Percentiles rank a stretch among this genome's conserved stretches.
Conservation (phyloP, 2,888 invertebrate genomes). For the Pristionchus fissidentatus region DNA sequence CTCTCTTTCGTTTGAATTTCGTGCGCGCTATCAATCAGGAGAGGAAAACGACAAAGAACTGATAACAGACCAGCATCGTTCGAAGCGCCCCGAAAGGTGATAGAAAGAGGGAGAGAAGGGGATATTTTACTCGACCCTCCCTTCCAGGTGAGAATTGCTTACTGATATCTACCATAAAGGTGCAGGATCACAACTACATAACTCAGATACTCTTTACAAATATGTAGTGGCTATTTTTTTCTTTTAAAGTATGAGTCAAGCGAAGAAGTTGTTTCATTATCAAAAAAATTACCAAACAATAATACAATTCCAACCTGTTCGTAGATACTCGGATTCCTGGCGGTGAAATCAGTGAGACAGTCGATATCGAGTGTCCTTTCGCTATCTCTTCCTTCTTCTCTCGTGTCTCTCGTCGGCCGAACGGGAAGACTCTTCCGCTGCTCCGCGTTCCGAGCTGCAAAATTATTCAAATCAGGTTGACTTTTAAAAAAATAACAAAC, state of each 20-base stretch:
- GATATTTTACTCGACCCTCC: background rate
- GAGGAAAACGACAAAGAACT: no score
- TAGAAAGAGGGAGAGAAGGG: background rate
- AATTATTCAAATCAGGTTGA: background rate
- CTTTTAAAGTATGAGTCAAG: no score
- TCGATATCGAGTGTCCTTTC: background rate
- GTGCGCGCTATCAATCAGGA: no score
- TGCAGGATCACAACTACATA: no score
- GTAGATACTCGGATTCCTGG: background rate
- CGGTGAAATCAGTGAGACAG: slow-evolving; percentile 36
- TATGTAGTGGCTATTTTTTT: no score
- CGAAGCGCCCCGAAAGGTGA: background rate
- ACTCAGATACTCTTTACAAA: no score
- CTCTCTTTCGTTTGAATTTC: no score
- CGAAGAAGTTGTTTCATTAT: no score
- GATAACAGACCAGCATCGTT: no score
- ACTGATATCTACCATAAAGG: background rate
- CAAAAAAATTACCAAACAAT: background rate
- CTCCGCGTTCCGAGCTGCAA: slow-evolving; percentile 35
- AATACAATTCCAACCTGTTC: slow-evolving; percentile 22
- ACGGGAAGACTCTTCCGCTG: slow-evolving; percentile 22
- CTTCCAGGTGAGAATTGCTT: background rate
- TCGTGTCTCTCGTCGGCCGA: slow-evolving; percentile 15
- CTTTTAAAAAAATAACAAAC: no score
- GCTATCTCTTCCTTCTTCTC: background rate